Base-by-base conservation (phyloP, 2,888 invertebrate species). In the Opisthograptis luteolata region DNA sequence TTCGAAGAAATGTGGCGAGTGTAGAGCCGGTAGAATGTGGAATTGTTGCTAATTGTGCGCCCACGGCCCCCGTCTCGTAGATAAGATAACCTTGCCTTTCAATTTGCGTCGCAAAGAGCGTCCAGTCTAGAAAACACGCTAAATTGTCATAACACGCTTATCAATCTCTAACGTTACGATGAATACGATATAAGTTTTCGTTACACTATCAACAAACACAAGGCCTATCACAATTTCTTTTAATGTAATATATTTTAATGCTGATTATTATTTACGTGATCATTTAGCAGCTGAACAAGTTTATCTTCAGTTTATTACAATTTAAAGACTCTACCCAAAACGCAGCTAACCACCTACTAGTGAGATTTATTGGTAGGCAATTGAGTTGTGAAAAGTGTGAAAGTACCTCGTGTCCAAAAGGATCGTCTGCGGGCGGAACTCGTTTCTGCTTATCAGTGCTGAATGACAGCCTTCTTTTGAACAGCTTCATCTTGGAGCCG, bases 1-100 rank as follows among this genome's bases (percentile, higher is more conserved):
- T 75, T 75, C 66, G 66, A 66, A 62, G 72, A 76, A 75, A 67
- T 64, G 60, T 19, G 15, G 15, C 10, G 5, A 66, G 24, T 37
- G 17, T 14, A 20, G 22, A 66, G 64, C 62, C 47, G 55, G 36
- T 19, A 10, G 39, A 42, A 32, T 35, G 19, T 24, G 15, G 30
- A 15, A 10, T 63, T n/a, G n/a, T n/a, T n/a, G n/a, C n/a, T n/a
- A 68, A 57, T 62, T 58, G 57, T 69, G 32, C 62, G 68, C 70
- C 64, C 73, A 79, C 77, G 81, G 81, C 81, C 79, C 69, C 80
- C 65, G 63, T 48, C 70, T 82, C n/a, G n/a, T n/a, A n/a, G 89
- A 90, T 89, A 88, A 90, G 87, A 90, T 89, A 89, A 89, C 89
- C 89, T 89, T 88, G 90, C 82, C 81, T 87, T 85, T 75, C 82